Conservation (phyloP, 2,888 invertebrate species). For the Coelogynopora nodosa region DNA sequence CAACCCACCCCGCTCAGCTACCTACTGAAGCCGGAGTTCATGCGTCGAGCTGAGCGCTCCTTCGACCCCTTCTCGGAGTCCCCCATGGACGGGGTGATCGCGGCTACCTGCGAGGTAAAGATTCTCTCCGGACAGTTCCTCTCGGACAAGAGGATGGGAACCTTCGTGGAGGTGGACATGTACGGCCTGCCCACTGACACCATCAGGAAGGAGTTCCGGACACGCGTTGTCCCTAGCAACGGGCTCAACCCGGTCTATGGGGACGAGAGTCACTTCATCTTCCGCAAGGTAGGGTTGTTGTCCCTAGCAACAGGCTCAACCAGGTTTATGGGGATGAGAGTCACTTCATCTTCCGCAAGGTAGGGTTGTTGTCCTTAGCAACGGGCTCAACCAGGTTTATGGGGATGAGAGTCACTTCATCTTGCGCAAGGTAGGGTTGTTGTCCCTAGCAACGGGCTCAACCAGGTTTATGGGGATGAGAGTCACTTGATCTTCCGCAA, state of each 20-base stretch:
- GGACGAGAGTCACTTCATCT: conserved; percentile 81
- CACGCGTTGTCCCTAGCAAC: conserved; percentile 88
- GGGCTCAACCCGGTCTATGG: conserved; percentile 98
- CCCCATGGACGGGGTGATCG: conserved; percentile 97
- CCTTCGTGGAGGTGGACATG: conserved; percentile 99
- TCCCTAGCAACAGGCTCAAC: conserved; percentile 94
- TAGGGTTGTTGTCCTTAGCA: conserved; percentile 84
- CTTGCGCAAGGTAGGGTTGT: conserved; percentile 86
- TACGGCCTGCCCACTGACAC: conserved; percentile 92
- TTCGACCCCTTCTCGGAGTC: conserved; percentile 99
- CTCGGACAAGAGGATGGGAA: conserved; percentile 84
- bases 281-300: conserved; percentile 86
- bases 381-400: conserved; percentile 96
- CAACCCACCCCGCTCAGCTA: conserved; percentile 68
- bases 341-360: conserved; percentile 86
- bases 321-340: conserved; percentile 94
- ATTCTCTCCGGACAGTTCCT: conserved; percentile 97
- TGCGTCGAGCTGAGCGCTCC: conserved; percentile 88
- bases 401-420: conserved; percentile 85
- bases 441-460: conserved; percentile 93
- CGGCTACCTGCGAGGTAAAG: conserved; percentile 93
- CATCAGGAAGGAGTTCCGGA: conserved; percentile 93
- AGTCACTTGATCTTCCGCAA: conserved; percentile 83
- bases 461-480: conserved; percentile 98
- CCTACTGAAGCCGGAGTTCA: conserved; percentile 95